Evolutionary conservation across 2,113 vertebrate species (phyloP), one percentile per base, ranked within the genome.

Genomic region (Ptychochromis oligacanthus): DNA sequence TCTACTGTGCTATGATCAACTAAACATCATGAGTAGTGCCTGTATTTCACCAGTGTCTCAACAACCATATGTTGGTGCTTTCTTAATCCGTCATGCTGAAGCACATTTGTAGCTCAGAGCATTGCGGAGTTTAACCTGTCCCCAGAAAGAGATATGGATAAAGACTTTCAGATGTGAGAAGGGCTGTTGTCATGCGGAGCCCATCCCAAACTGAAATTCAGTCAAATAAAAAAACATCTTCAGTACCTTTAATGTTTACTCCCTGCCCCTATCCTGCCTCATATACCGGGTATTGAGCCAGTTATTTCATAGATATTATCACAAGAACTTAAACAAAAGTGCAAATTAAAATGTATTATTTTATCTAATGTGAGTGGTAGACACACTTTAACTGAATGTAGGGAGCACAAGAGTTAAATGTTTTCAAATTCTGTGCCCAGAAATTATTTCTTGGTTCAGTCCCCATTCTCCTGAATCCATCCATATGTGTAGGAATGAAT

Each of bases 101-200:
- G 28, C 75, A 75, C 79, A 84, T 62, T 26, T 74, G 74, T 80
- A 77, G 82, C 85, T 55, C 6, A 31, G 59, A 85, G 86, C 62
- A 14, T 20, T 80, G 58, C 38, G n/a, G 67, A 60, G 70, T 81
- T 88, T 20, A 84, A 83, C 81, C 80, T 82, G 79, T 82, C 79
- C 83, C 64, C 59, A 28, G 46, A 85, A 64, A 52, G 43, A 87
- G 75, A 75, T 5, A 13, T n/a, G 31, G 81, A 87, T 89, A 91
- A 93, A 90, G 26, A 86, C 88, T 93, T 91, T 86, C 89, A 92
- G 90, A 94, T 94, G 92, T 87, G 75, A 70, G 70, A 80, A 18
- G 80, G 79, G 87, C 79, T 70, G 78, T 74, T 89, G 88, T 89
- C 85, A 87, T 77, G 60, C 80, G 88, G 61, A 62, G 65, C 84